phyloP scores from a whole-genome alignment of 2,888 invertebrate species.

The Anticlea derivata region DNA sequence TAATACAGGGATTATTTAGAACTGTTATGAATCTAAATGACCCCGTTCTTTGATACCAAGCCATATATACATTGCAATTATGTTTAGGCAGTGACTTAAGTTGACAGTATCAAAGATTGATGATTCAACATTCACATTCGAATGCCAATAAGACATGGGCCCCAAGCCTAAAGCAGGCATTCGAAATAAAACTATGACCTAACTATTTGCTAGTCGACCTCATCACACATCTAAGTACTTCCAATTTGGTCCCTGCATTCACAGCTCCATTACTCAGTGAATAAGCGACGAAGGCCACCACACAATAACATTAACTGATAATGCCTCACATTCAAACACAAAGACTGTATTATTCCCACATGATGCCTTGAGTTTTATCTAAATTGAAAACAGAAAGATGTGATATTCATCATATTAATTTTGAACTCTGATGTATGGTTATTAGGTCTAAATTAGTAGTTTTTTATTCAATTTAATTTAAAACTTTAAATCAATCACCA shows the following conservation, averaged over 20 bases:
- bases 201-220: neutral
- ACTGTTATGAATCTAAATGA: no score
- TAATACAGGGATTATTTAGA: no score
- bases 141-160: no score
- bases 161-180: no score
- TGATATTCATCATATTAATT: no score
- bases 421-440: neutral
- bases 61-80: no score
- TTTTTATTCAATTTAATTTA: no score
- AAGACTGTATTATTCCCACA: slow-evolving; percentile 22
- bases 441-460: neutral
- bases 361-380: slow-evolving; percentile 21
- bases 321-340: slow-evolving; percentile 40
- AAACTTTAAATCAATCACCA: no score
- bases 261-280: slow-evolving; percentile 34
- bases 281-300: slow-evolving; percentile 46
- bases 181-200: slow-evolving; percentile 10
- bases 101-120: no score
- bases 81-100: no score
- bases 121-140: no score
- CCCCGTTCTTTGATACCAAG: no score
- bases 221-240: slow-evolving; percentile 5
- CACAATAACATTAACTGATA: slow-evolving; percentile 40
- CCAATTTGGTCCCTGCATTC: slow-evolving; percentile 24
- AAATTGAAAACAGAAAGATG: neutral